These are phyloP conservation scores for Lymantria monacha DNA, from an alignment of 2,888 invertebrate species.

Conservation along the genomic window DNA sequence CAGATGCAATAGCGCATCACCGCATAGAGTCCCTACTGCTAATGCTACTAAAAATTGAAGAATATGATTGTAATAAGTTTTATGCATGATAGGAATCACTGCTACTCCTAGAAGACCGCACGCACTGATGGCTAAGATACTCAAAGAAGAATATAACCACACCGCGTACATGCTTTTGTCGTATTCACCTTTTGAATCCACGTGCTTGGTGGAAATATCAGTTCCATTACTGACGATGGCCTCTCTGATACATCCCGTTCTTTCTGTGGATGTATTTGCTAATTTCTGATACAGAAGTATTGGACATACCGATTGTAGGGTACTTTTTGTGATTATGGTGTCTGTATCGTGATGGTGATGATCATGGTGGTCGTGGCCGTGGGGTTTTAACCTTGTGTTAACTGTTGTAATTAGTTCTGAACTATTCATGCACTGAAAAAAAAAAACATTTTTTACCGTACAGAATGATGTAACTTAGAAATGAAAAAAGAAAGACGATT, in stretches of 20 bases:
- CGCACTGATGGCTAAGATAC: conserved; percentile 92
- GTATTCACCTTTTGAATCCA: conserved; percentile 40
- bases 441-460: background rate
- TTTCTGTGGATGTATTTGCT: conserved; percentile 76
- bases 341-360: conserved; percentile 43
- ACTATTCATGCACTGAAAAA: conserved; percentile 75
- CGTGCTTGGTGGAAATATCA: conserved; percentile 9
- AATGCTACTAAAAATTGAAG: conserved; percentile 95
- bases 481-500: no score
- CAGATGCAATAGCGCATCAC: conserved; percentile 95
- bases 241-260: conserved; percentile 80
- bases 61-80: conserved; percentile 92
- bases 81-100: conserved; percentile 95
- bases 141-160: conserved; percentile 92
- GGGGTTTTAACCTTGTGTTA: conserved; percentile 62
- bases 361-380: conserved; percentile 37
- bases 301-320: conserved; percentile 84
- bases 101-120: conserved; percentile 94
- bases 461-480: no score
- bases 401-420: conserved; percentile 67
- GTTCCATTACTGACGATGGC: conserved; percentile 31
- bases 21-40: conserved; percentile 95
- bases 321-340: conserved; percentile 48
- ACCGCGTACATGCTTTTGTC: conserved; percentile 78
- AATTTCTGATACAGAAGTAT: conserved; percentile 86